phyloP scores from a whole-genome alignment of 2,888 invertebrate genomes.

The Eristalis pertinax region DNA sequence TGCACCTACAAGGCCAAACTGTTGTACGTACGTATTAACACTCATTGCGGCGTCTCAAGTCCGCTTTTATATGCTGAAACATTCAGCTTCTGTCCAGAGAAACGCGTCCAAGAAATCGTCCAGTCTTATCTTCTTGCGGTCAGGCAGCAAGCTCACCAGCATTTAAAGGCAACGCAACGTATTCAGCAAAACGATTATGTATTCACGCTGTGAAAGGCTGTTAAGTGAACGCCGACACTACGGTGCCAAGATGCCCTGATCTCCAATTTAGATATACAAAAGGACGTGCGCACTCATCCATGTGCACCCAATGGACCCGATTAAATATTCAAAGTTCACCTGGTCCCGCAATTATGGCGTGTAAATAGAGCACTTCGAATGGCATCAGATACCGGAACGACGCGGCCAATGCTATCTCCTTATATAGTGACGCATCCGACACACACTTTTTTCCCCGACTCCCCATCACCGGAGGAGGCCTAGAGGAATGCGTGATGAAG shows the following conservation, averaged over 20 bases:
- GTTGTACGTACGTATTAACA: slow-evolving; percentile 16
- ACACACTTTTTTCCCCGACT: no score
- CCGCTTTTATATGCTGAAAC: background rate
- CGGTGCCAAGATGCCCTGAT: slow-evolving; percentile 24
- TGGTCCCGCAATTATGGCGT: slow-evolving; percentile 60
- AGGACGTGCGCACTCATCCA: slow-evolving; percentile 30
- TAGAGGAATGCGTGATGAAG: slow-evolving; percentile 62
- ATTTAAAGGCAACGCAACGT: slow-evolving; percentile 10
- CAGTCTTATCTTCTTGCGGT: slow-evolving; percentile 19
- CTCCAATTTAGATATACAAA: slow-evolving; percentile 64
- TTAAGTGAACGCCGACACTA: slow-evolving; percentile 44
- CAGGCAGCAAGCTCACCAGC: background rate
- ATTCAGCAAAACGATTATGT: slow-evolving; percentile 26
- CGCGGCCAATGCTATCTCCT: background rate
- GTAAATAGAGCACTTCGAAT: slow-evolving; percentile 45
- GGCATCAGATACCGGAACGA: slow-evolving; percentile 19
- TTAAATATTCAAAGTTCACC: slow-evolving; percentile 64
- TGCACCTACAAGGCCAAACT: slow-evolving; percentile 24
- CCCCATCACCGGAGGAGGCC: background rate
- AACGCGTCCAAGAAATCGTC: background rate
- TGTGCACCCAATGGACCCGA: slow-evolving; percentile 47
- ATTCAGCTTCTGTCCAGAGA: background rate
- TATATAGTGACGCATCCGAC: slow-evolving; percentile 1
- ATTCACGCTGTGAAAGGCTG: slow-evolving; percentile 44
- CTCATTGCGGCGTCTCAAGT: background rate